Conservation (phyloP, 2,113 vertebrate genomes). For the Physeter macrocephalus region DNA sequence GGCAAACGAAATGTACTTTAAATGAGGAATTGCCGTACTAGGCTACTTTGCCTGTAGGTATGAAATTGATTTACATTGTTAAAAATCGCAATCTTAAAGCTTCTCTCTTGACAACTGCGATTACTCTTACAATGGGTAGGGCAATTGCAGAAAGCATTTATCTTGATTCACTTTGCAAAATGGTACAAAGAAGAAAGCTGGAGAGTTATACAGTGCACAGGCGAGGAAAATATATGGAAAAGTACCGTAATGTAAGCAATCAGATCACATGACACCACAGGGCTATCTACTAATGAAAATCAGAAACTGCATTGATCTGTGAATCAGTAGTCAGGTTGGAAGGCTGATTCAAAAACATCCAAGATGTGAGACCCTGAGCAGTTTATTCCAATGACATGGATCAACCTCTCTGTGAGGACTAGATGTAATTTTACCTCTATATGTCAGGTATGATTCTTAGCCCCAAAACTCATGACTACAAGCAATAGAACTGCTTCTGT, state of each 20-base stretch:
- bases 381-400: background rate
- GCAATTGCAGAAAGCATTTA: background rate
- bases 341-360: background rate
- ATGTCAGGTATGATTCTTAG: background rate
- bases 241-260: background rate
- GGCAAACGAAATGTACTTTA: background rate
- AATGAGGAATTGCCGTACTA: background rate
- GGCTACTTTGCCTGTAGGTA: background rate
- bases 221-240: background rate
- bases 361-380: background rate
- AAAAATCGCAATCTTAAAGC: background rate
- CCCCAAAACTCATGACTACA: background rate
- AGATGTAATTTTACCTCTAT: background rate
- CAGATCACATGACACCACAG: background rate
- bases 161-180: background rate
- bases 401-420: background rate
- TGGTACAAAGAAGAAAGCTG: background rate
- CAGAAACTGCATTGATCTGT: background rate
- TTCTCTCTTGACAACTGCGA: background rate
- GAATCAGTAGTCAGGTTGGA: background rate
- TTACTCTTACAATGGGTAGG: background rate
- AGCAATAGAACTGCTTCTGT: background rate
- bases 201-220: background rate
- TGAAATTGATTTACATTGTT: background rate
- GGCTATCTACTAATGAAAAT: background rate